Conservation (phyloP, 2,888 invertebrate genomes). For the Agrochola macilenta region DNA sequence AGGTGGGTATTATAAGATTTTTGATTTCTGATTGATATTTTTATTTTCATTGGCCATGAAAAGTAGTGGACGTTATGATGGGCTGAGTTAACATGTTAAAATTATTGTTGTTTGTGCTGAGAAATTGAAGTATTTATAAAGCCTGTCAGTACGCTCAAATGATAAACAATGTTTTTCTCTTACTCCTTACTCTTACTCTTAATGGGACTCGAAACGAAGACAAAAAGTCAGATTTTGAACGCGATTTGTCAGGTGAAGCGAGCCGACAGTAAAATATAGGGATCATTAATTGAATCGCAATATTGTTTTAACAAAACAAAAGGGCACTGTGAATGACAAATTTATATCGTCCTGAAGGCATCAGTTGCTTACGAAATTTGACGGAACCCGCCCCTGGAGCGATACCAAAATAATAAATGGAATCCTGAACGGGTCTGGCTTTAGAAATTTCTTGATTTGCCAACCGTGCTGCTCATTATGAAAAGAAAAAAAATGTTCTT, state of each 20-base stretch:
- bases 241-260: slow-evolving; percentile 81
- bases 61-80: not conserved
- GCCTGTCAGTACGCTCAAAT: not conserved
- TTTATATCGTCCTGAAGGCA: slow-evolving; percentile 78
- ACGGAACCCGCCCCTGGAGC: slow-evolving; percentile 66
- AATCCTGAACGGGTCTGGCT: slow-evolving; percentile 60
- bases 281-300: slow-evolving; percentile 86
- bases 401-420: slow-evolving; percentile 75
- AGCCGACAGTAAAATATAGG: slow-evolving; percentile 85
- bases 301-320: slow-evolving; percentile 86
- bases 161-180: slow-evolving; percentile 23
- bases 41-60: not conserved
- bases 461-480: slow-evolving; percentile 52
- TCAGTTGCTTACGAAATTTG: slow-evolving; percentile 82
- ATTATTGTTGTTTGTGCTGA: not conserved
- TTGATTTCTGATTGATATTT: not conserved
- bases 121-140: not conserved
- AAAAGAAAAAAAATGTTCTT: slow-evolving; percentile 52
- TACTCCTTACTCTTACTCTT: not conserved
- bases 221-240: slow-evolving; percentile 76
- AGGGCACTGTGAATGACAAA: slow-evolving; percentile 84
- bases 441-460: slow-evolving; percentile 72
- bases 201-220: slow-evolving; percentile 61
- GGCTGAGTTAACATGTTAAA: not conserved
- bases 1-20: not conserved